Percentiles rank a stretch among this genome's conserved stretches.
Evolutionary conservation across 2,113 vertebrate species (phyloP).

Genomic region (Morone saxatilis): DNA sequence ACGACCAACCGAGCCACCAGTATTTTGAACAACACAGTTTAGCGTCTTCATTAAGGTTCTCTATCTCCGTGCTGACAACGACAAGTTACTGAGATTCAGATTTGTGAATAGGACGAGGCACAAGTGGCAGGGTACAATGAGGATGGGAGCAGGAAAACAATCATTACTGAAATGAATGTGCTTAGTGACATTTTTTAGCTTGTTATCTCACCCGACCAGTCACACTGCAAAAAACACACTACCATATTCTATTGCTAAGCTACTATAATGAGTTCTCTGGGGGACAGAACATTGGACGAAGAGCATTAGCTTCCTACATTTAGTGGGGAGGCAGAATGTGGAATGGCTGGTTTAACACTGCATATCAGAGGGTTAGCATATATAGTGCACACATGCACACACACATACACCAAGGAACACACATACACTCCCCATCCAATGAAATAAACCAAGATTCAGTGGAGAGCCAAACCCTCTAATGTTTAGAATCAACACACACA

Average conservation of each 20-base stretch:
- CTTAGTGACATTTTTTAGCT: neutral
- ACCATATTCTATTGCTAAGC: neutral
- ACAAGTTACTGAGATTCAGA: conserved; percentile 7
- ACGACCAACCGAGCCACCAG: neutral
- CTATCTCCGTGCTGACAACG: neutral
- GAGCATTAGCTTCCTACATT: neutral
- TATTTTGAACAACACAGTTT: conserved; percentile 6
- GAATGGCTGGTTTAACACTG: neutral
- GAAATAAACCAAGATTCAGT: too few species aligned
- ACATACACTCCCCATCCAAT: neutral
- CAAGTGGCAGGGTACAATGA: conserved; percentile 2
- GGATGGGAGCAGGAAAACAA: neutral
- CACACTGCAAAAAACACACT: neutral
- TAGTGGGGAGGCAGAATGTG: neutral
- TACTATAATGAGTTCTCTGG: conserved; percentile 1
- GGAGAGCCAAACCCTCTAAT: too few species aligned
- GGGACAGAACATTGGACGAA: neutral
- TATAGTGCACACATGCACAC: neutral
- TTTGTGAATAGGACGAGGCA: neutral
- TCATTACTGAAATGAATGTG: conserved; percentile 8
- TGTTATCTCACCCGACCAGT: conserved; percentile 5
- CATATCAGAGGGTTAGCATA: neutral
- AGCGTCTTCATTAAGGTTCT: neutral
- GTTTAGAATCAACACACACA: neutral
- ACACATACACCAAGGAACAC: neutral